Base-by-base conservation (phyloP, 2,797 vertebrate genomes). In the Linurgus olivaceus region DNA sequence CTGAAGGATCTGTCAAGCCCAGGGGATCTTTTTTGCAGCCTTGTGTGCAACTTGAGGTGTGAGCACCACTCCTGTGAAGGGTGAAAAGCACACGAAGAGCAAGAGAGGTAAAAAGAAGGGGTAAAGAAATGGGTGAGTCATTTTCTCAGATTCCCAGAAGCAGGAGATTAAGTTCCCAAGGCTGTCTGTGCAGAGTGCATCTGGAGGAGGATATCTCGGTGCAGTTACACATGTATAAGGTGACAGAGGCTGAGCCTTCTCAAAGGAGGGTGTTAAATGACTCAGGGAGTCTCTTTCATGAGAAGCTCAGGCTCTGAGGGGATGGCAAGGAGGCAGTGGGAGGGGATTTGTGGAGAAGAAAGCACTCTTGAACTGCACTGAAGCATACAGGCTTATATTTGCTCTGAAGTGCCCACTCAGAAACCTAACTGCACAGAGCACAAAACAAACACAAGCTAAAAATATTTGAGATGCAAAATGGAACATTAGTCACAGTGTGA, bases 401-500 rank as follows among this genome's bases (percentile, higher is more conserved):
- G 50, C 68, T 88, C 62, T 81, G 73, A 86, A 90, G 70, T 10
- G 1, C 92, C 88, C 44, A 78, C 94, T 93, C 70, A 44, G 58
- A 85, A 92, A 54, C 50, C 54, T 40, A 54, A 68, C 80, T 65
- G 63, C 35, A 48, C 45, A 61, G 5, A 81, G 38, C 42, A 73
- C 42, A 51, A 90, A 88, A 82, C 24, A 88, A 90, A 90, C 9
- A 35, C 6, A 37, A 47, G 57, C 72, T 57, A 77, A 93, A 93
- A 91, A 74, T 91, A 86, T 77, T 83, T 51, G 65, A 83, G 48
- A 55, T 88, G 33, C n/a, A 68, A 90, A 90, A 68, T 13, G 31
- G 20, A 75, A 17, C 45, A 35, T 88, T 94, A 80, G 54, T 93
- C 85, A 81, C 33, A 65, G 45, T 58, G 35, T 50, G 50, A 74